Evolutionary conservation across 1,140 invertebrate species (phyloP).

Genomic region (Saxidomus purpurata): DNA sequence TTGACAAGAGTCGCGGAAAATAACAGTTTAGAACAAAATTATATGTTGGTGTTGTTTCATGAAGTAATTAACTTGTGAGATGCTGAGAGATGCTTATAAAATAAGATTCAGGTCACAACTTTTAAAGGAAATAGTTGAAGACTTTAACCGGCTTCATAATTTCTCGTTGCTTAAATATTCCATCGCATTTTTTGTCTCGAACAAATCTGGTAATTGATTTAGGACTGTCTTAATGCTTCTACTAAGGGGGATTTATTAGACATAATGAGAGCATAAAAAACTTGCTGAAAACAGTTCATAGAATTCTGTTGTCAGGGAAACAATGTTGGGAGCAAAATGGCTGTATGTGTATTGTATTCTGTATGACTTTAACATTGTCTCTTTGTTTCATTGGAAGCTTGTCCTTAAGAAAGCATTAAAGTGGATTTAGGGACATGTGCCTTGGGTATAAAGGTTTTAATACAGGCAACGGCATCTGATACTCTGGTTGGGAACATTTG

Average conservation of each 20-base stretch:
- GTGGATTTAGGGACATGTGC: constrained; percentile 3
- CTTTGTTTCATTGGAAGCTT: not conserved
- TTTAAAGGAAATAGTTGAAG: too few species aligned
- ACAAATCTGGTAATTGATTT: not conserved
- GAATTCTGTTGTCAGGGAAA: not conserved
- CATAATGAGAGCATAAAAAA: constrained; percentile 20
- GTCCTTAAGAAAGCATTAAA: not conserved
- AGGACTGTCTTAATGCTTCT: not conserved
- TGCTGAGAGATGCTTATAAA: too few species aligned
- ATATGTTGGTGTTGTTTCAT: too few species aligned
- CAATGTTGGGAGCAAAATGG: not conserved
- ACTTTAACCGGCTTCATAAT: not conserved
- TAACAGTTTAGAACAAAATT: too few species aligned
- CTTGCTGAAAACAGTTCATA: constrained; percentile 9
- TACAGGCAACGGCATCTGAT: not conserved
- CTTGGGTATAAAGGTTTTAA: not conserved
- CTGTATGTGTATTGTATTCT: not conserved
- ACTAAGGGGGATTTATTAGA: not conserved
- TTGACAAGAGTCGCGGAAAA: too few species aligned
- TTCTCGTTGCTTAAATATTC: not conserved
- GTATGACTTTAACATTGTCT: not conserved
- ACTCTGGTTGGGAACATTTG: not conserved
- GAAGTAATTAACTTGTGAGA: too few species aligned
- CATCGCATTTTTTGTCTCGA: not conserved
- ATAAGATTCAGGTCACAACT: too few species aligned